phyloP scores from a whole-genome alignment of 2,888 invertebrate species.

The Panopea generosa region DNA sequence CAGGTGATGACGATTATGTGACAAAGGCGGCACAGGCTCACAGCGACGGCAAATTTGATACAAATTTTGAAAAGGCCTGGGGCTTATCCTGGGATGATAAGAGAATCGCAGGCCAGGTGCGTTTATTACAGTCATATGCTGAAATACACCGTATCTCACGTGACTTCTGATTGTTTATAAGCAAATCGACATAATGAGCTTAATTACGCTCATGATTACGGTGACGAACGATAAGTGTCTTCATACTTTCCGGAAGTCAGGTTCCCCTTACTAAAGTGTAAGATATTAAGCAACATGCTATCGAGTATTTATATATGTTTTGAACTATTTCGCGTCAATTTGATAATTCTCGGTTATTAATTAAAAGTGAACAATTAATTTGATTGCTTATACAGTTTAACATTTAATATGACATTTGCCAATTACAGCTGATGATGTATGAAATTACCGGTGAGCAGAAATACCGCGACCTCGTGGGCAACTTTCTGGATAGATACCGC shows the following conservation, averaged over 20 bases:
- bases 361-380: background rate
- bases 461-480: slow-evolving; percentile 10
- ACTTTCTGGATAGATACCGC: slow-evolving; percentile 23
- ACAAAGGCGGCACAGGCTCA: slow-evolving; percentile 55
- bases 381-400: background rate
- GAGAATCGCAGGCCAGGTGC: slow-evolving; percentile 61
- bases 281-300: no score
- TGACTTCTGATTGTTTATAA: no score
- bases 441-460: slow-evolving; percentile 16
- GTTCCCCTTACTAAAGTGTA: no score
- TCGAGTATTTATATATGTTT: no score
- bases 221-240: no score
- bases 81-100: slow-evolving; percentile 73
- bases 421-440: slow-evolving; percentile 32
- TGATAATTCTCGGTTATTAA: no score
- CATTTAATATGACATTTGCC: background rate
- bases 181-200: no score
- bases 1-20: slow-evolving; percentile 58
- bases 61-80: slow-evolving; percentile 38
- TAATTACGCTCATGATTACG: no score
- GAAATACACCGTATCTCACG: no score
- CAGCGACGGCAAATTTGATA: background rate
- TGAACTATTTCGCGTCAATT: no score
- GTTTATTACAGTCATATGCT: background rate
- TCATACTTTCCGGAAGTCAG: no score